A percentile compares a stretch with the other conserved stretches of the same genome.
phyloP scores from a whole-genome alignment of 2,888 invertebrate genomes.

The Drosophila subsilvestris region DNA sequence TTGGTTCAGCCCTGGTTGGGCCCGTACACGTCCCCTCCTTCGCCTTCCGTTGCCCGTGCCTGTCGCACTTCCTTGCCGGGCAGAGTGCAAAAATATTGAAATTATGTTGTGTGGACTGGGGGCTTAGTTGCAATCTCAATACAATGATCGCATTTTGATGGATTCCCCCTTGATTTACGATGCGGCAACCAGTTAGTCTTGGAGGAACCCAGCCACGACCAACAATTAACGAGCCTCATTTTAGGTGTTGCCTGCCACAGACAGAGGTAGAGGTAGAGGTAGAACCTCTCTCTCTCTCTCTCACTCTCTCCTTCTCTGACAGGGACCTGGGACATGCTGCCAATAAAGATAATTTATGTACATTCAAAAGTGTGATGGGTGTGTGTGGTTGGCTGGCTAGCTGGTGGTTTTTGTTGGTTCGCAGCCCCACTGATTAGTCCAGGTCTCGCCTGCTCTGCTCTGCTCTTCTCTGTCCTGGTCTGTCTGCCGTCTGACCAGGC shows the following conservation, averaged over 20 bases:
- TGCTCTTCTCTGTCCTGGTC: no score
- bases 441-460: neutral
- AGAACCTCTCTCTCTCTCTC: neutral
- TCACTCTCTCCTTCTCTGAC: neutral
- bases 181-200: conserved; percentile 37
- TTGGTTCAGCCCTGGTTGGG: conserved; percentile 52
- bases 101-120: conserved; percentile 58
- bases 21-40: conserved; percentile 9
- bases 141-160: conserved; percentile 76
- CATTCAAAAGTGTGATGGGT: conserved; percentile 56
- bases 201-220: conserved; percentile 12
- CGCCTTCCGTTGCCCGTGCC: neutral
- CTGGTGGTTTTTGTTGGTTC: conserved; percentile 39
- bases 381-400: conserved; percentile 22
- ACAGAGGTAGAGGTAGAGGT: neutral
- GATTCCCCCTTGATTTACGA: conserved; percentile 80
- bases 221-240: conserved; percentile 70
- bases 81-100: conserved; percentile 71
- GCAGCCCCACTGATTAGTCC: conserved; percentile 57
- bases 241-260: conserved; percentile 48
- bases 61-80: neutral
- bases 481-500: conserved; percentile 16
- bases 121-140: conserved; percentile 74
- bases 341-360: conserved; percentile 78
- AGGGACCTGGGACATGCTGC: conserved; percentile 23